Evolutionary conservation across 2,113 vertebrate species (phyloP).

Genomic region (Syngnathus typhle): DNA sequence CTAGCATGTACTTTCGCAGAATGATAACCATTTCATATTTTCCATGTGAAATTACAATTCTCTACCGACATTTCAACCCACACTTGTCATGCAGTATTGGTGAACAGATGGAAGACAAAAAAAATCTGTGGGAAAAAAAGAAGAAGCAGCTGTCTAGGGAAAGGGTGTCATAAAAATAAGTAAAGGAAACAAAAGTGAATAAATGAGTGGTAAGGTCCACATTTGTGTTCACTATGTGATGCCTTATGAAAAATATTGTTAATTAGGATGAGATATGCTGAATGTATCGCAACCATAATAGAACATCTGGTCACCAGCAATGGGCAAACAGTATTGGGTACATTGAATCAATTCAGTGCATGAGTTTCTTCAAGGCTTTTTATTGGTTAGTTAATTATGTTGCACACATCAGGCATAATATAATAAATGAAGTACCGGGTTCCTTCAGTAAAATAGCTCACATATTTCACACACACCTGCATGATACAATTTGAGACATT

Average conservation of each 20-base stretch:
- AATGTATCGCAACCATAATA: slow-evolving; percentile 37
- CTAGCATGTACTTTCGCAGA: slow-evolving; percentile 45
- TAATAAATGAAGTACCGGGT: not conserved
- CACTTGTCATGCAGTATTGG: slow-evolving; percentile 29
- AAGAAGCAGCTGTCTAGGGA: slow-evolving; percentile 46
- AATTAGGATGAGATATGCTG: not conserved
- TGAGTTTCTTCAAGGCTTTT: not conserved
- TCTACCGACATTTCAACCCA: slow-evolving; percentile 24
- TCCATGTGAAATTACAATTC: slow-evolving; percentile 42
- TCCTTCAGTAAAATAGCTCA: not conserved
- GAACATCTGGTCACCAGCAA: slow-evolving; percentile 18
- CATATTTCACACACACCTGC: slow-evolving; percentile 15
- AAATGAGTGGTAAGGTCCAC: slow-evolving; percentile 13
- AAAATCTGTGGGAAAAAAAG: slow-evolving; percentile 38
- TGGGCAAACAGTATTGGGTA: slow-evolving; percentile 26
- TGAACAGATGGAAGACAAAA: slow-evolving; percentile 52
- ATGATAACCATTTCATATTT: slow-evolving; percentile 34
- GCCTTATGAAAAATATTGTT: slow-evolving; percentile 4
- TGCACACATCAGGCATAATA: not conserved
- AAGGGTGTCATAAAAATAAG: slow-evolving; percentile 28
- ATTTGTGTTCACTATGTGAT: slow-evolving; percentile 4
- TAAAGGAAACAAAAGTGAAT: slow-evolving; percentile 14
- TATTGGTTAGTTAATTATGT: not conserved
- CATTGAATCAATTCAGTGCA: slow-evolving; percentile 50
- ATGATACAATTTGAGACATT: slow-evolving; percentile 13